phyloP scores from a whole-genome alignment of 2,888 invertebrate genomes.

The Tenthredo mesomela region DNA sequence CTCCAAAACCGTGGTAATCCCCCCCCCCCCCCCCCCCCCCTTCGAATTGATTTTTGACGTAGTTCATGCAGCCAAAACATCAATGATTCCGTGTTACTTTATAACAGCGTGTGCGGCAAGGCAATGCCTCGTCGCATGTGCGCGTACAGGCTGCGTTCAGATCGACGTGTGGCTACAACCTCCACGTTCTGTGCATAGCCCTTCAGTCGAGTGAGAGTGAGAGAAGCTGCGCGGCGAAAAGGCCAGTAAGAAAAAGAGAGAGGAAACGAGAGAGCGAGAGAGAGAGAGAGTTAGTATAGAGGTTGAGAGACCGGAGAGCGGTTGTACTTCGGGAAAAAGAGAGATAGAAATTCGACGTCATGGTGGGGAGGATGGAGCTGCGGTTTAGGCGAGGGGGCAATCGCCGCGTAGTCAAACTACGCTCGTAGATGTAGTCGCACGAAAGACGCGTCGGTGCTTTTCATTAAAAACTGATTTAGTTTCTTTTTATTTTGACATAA shows the following conservation, averaged over 20 bases:
- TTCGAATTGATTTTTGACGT: slow-evolving; percentile 31
- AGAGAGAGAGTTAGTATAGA: not conserved
- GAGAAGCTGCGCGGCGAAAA: not conserved
- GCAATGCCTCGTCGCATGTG: slow-evolving; percentile 40
- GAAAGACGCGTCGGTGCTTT: slow-evolving; percentile 29
- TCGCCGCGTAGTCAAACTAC: slow-evolving; percentile 69
- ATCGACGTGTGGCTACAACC: slow-evolving; percentile 49
- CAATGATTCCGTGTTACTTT: slow-evolving; percentile 53
- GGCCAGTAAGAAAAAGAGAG: not conserved
- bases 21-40: too few relatives aligned
- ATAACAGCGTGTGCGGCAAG: slow-evolving; percentile 46
- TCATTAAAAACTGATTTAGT: slow-evolving; percentile 37
- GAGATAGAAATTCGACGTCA: slow-evolving; percentile 52
- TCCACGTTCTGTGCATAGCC: slow-evolving; percentile 6
- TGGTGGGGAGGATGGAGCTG: slow-evolving; percentile 63
- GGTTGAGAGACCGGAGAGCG: slow-evolving; percentile 27
- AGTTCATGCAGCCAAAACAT: slow-evolving; percentile 38
- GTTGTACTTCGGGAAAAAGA: slow-evolving; percentile 44
- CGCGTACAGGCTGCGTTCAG: slow-evolving; percentile 48
- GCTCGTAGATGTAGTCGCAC: slow-evolving; percentile 63
- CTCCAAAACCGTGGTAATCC: not conserved
- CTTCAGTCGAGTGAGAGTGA: slow-evolving; percentile 31
- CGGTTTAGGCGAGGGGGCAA: slow-evolving; percentile 70
- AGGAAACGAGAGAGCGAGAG: not conserved
- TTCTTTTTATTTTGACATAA: slow-evolving; percentile 22